Evolutionary conservation across 2,113 vertebrate genomes (phyloP).

Genomic region (Seriola aureovittata): DNA sequence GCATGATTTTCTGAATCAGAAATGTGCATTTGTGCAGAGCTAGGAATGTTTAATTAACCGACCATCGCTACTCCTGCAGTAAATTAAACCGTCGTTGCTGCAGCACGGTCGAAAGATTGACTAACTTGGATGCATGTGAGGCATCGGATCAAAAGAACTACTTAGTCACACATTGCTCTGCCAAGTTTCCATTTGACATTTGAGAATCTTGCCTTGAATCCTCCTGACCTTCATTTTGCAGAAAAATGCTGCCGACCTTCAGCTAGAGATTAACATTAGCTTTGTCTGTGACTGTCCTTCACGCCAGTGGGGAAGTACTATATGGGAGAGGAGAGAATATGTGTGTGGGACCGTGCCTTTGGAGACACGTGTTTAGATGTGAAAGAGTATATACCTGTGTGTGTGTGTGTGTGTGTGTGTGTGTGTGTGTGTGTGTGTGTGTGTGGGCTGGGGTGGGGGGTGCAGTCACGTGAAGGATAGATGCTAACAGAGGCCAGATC

Average conservation of each 20-base stretch:
- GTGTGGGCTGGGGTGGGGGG: not conserved
- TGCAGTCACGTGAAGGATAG: conserved; percentile 66
- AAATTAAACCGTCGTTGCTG: not conserved
- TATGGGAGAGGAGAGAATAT: conserved; percentile 16
- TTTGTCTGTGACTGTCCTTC: conserved; percentile 75
- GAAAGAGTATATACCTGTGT: conserved; percentile 11
- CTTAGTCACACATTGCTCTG: conserved; percentile 17
- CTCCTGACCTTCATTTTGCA: conserved; percentile 62
- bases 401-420: conserved; percentile 25
- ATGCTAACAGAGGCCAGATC: conserved; percentile 53
- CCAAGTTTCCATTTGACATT: conserved; percentile 76
- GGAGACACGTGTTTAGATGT: conserved; percentile 9
- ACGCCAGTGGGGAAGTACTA: conserved; percentile 21
- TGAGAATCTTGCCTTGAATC: conserved; percentile 63
- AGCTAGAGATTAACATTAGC: conserved; percentile 76
- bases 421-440: conserved; percentile 9
- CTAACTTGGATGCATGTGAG: conserved; percentile 8
- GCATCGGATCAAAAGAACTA: conserved; percentile 25
- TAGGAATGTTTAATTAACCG: conserved; percentile 28
- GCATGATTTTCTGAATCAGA: not conserved
- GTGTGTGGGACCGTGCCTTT: conserved; percentile 17
- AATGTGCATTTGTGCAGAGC: not conserved
- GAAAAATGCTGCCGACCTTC: conserved; percentile 66
- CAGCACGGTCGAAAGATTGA: not conserved
- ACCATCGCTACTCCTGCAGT: not conserved